These are phyloP conservation scores for Liolophura sinensis DNA, from an alignment of 1,140 invertebrate species.

Conservation along the genomic window DNA sequence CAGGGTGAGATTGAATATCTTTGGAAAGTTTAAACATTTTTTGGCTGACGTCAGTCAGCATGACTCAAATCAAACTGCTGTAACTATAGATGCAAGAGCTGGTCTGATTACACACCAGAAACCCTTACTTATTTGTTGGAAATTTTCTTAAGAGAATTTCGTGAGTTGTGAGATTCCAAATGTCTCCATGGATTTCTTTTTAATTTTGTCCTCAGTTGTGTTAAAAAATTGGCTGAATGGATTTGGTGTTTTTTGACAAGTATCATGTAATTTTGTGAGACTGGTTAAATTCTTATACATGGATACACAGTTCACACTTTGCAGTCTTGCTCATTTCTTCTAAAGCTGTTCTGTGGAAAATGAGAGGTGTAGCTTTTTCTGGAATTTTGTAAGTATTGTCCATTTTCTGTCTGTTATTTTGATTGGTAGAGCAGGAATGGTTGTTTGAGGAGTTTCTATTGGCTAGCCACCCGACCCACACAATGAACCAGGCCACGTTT, in stretches of 20 bases:
- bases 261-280: too few relatives aligned
- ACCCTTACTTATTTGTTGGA: background rate
- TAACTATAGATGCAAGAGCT: too few relatives aligned
- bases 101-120: too few relatives aligned
- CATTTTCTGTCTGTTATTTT: conserved; percentile 12
- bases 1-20: conserved; percentile 25
- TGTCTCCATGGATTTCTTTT: background rate
- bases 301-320: background rate
- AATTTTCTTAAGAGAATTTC: too few relatives aligned
- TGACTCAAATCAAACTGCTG: too few relatives aligned
- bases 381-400: conserved; percentile 2
- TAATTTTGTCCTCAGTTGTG: background rate
- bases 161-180: too few relatives aligned
- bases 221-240: background rate
- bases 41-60: too few relatives aligned
- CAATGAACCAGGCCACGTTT: conserved; percentile 53
- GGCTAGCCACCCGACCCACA: conserved; percentile 43
- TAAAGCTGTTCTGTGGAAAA: background rate
- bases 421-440: conserved; percentile 56
- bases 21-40: background rate
- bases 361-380: background rate
- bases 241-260: too few relatives aligned
- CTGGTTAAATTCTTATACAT: too few relatives aligned
- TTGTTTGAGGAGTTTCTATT: conserved; percentile 55
- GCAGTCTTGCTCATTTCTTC: background rate